Conservation (phyloP, 2,113 vertebrate species). For the Anseranas semipalmata region DNA sequence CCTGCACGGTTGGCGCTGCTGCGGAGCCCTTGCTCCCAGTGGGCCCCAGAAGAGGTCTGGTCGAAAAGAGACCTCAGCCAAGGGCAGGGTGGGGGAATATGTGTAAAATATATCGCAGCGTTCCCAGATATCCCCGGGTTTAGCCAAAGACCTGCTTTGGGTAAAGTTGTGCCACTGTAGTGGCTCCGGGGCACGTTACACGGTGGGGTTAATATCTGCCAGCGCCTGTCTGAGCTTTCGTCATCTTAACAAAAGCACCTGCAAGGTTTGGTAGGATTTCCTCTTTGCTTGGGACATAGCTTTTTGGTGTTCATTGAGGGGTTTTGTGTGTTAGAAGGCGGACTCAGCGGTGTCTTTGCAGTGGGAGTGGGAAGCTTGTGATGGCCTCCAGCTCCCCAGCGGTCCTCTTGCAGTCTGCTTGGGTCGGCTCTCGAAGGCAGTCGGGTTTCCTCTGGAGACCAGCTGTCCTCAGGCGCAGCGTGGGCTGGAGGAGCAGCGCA, state of each 20-base stretch:
- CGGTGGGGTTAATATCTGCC: background rate
- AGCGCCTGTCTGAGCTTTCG: background rate
- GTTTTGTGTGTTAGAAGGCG: background rate
- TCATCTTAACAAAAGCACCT: background rate
- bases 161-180: background rate
- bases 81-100: background rate
- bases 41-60: background rate
- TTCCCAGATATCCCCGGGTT: background rate
- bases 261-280: background rate
- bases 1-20: background rate
- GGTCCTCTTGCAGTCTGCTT: background rate
- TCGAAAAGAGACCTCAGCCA: background rate
- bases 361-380: background rate
- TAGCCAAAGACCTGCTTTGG: background rate
- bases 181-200: fast-evolving
- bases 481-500: background rate
- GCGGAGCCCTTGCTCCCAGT: background rate
- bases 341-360: background rate
- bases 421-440: background rate
- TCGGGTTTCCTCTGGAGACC: background rate
- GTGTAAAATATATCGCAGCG: background rate
- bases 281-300: background rate
- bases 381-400: background rate
- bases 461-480: fast-evolving
- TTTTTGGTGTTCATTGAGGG: background rate